Conservation (phyloP, 2,113 vertebrate species). For the Marcusenius ussheri region DNA sequence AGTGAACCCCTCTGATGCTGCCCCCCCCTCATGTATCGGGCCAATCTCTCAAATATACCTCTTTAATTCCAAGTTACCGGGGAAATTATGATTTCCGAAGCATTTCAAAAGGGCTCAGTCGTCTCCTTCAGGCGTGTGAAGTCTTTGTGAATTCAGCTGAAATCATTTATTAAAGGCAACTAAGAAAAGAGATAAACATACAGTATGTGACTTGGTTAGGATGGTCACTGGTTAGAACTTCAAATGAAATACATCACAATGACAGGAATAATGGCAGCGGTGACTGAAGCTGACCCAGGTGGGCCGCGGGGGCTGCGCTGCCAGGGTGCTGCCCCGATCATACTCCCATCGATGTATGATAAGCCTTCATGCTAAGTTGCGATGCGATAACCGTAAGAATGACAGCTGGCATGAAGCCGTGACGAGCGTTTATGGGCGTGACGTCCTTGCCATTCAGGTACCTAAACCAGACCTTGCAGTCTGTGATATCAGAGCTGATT, state of each 20-base stretch:
- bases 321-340: constrained; percentile 25
- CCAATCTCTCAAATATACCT: background rate
- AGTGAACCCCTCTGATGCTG: background rate
- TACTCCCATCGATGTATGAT: constrained; percentile 40
- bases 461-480: constrained; percentile 2
- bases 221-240: background rate
- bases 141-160: background rate
- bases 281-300: background rate
- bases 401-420: constrained; percentile 20
- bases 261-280: background rate
- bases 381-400: constrained; percentile 31
- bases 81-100: background rate
- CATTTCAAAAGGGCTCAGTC: background rate
- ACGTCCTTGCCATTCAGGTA: constrained; percentile 24
- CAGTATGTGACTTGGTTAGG: background rate
- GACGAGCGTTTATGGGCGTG: constrained; percentile 29
- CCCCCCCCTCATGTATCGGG: background rate
- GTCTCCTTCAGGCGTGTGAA: background rate
- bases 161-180: background rate
- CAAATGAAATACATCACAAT: background rate
- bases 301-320: background rate
- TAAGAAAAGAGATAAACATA: background rate
- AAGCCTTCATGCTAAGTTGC: constrained; percentile 28
- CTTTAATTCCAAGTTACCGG: background rate
- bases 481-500: background rate